phyloP scores from a whole-genome alignment of 2,888 invertebrate species.

The Noctua pronuba region DNA sequence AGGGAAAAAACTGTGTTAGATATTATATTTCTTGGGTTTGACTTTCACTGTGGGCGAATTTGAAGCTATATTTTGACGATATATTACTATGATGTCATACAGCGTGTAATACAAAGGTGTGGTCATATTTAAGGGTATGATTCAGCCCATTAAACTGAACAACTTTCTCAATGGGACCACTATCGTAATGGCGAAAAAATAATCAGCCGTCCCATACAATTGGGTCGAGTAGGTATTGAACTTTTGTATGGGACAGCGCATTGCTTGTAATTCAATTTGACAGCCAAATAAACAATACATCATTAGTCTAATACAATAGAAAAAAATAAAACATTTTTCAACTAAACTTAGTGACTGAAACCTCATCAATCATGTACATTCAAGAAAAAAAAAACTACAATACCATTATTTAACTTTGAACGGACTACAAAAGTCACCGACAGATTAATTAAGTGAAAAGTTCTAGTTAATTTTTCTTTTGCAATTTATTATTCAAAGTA shows the following conservation, averaged over 20 bases:
- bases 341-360: constrained; percentile 10
- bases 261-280: background rate
- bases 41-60: constrained; percentile 42
- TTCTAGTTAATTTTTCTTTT: constrained; percentile 33
- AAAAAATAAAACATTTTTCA: constrained; percentile 16
- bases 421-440: constrained; percentile 43
- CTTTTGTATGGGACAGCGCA: background rate
- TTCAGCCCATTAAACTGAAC: background rate
- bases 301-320: constrained; percentile 29
- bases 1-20: constrained; percentile 72
- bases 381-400: constrained; percentile 26
- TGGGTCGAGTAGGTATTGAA: background rate
- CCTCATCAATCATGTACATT: constrained; percentile 52
- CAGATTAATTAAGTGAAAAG: constrained; percentile 50
- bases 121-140: background rate
- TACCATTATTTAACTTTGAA: constrained; percentile 41
- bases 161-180: background rate
- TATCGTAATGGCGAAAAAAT: background rate
- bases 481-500: constrained; percentile 55
- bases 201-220: background rate
- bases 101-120: background rate
- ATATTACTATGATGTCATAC: background rate
- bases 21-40: constrained; percentile 71
- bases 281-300: constrained; percentile 13
- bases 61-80: constrained; percentile 18